A percentile compares a stretch with the other conserved stretches of the same genome.
phyloP scores from a whole-genome alignment of 2,113 vertebrate genomes.

The Setophaga kirtlandii region DNA sequence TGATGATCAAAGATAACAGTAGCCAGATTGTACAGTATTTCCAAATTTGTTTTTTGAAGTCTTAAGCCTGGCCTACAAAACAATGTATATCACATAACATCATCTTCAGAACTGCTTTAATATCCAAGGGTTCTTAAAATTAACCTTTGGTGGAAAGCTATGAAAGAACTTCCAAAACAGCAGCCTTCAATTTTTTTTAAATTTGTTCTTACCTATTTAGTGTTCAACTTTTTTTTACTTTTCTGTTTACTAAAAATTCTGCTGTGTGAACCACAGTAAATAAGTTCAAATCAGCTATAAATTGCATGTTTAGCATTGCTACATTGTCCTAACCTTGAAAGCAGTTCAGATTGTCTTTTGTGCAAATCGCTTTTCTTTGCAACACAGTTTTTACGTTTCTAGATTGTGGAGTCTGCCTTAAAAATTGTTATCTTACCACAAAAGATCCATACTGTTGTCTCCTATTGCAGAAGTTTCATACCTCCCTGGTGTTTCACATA shows the following conservation, averaged over 20 bases:
- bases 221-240: not conserved
- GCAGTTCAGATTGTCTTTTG: not conserved
- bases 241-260: not conserved
- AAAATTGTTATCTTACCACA: not conserved
- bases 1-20: not conserved
- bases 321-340: not conserved
- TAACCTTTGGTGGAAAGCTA: not conserved
- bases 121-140: not conserved
- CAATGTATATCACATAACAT: not conserved
- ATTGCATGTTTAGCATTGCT: not conserved
- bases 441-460: no score
- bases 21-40: not conserved
- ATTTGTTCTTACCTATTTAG: not conserved
- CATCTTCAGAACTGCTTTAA: not conserved
- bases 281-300: not conserved
- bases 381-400: not conserved
- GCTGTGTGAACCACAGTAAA: not conserved
- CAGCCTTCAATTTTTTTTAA: not conserved
- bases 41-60: not conserved
- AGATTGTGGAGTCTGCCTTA: not conserved
- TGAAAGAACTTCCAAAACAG: not conserved
- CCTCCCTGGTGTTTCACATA: no score
- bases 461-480: no score
- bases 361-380: not conserved
- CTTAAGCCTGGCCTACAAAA: not conserved